Percentiles rank a stretch among this genome's conserved stretches.
Evolutionary conservation across 2,113 vertebrate species (phyloP).

Genomic region (Meles meles): DNA sequence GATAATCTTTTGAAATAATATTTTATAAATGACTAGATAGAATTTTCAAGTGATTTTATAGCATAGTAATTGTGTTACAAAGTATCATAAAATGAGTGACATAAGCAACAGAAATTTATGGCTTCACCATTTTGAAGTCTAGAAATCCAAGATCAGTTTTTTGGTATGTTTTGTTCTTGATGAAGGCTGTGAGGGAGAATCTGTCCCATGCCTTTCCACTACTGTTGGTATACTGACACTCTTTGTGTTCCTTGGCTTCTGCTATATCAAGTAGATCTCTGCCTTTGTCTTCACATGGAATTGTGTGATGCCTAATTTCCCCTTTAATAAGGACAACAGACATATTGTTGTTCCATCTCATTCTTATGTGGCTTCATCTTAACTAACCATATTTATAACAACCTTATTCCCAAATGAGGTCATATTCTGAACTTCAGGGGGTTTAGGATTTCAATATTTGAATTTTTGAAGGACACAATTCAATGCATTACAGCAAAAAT

Average conservation of each 20-base stretch:
- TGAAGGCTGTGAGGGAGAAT: background rate
- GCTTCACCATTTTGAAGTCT: background rate
- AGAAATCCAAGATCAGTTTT: background rate
- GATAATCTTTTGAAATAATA: background rate
- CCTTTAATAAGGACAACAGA: background rate
- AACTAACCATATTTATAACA: background rate
- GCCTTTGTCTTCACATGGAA: background rate
- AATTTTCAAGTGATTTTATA: background rate
- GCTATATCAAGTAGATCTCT: background rate
- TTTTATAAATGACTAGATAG: background rate
- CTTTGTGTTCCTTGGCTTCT: background rate
- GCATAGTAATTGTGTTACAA: background rate
- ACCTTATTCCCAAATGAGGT: background rate
- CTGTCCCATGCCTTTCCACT: rapidly evolving
- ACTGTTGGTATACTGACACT: background rate
- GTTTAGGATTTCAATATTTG: background rate
- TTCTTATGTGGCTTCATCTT: background rate
- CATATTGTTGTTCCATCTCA: background rate
- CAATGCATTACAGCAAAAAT: background rate
- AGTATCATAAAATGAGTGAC: background rate
- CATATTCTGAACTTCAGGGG: background rate
- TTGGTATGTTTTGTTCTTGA: background rate
- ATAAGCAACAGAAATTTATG: background rate
- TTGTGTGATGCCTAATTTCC: background rate
- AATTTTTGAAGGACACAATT: background rate